Conservation (phyloP, 2,113 vertebrate genomes). For the Pardalotus punctatus region DNA sequence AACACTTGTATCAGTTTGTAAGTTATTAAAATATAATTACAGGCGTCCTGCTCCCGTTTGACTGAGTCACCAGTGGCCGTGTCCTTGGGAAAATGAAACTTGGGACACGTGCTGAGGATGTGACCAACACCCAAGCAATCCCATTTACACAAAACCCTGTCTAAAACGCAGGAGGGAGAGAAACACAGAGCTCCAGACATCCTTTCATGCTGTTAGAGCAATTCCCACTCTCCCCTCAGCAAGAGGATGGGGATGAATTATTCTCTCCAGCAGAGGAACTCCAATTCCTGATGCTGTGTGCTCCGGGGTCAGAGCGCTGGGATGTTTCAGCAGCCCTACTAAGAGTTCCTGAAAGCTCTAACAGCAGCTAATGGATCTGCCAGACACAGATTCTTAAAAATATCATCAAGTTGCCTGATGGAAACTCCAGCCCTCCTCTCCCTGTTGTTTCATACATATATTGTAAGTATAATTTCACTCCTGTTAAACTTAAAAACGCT, state of each 20-base stretch:
- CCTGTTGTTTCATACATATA: slow-evolving; percentile 39
- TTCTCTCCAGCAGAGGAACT: not conserved
- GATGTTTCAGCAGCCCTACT: slow-evolving; percentile 7
- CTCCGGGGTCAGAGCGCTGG: not conserved
- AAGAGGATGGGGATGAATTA: slow-evolving; percentile 14
- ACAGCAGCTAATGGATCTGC: slow-evolving; percentile 60
- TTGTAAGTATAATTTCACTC: slow-evolving; percentile 41
- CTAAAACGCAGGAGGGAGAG: not conserved
- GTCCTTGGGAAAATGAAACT: not conserved
- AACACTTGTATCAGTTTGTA: not conserved
- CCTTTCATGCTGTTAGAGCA: not conserved
- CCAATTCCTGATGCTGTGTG: not conserved
- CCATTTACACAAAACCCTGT: not conserved
- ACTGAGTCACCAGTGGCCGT: not conserved
- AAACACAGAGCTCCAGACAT: not conserved
- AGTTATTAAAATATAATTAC: not conserved
- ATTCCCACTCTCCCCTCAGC: not conserved
- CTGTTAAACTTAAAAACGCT: slow-evolving; percentile 40
- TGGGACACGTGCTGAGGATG: not conserved
- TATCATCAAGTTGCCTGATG: slow-evolving; percentile 51
- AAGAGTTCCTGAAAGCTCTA: slow-evolving; percentile 34
- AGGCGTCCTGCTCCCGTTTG: not conserved
- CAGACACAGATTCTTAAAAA: slow-evolving; percentile 56
- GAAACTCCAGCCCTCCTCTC: slow-evolving; percentile 55
- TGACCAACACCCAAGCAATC: not conserved